Evolutionary conservation across 2,797 vertebrate genomes (phyloP).

Genomic region (Sebastes itinus): DNA sequence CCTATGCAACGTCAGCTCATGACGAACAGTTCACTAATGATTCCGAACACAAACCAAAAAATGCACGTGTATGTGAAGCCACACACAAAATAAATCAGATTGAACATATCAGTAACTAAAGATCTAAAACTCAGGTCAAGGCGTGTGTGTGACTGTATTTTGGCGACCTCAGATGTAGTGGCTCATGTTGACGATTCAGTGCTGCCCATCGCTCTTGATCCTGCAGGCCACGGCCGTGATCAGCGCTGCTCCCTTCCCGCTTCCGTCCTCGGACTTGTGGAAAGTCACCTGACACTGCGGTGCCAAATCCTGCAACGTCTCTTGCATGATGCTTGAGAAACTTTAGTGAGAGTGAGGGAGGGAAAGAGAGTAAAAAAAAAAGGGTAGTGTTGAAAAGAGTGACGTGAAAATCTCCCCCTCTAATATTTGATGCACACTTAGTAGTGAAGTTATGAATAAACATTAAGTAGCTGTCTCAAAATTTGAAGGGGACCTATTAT

Average conservation of each 20-base stretch:
- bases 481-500: background rate
- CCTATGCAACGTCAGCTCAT: background rate
- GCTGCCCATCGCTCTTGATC: constrained; percentile 83
- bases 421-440: background rate
- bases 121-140: background rate
- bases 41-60: background rate
- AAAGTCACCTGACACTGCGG: constrained; percentile 92
- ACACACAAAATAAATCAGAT: background rate
- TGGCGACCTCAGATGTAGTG: background rate
- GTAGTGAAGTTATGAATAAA: background rate
- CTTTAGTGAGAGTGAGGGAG: constrained; percentile 66
- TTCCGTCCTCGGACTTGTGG: constrained; percentile 94
- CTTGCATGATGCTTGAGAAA: constrained; percentile 90
- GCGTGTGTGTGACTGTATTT: background rate
- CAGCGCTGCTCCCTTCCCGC: constrained; percentile 95
- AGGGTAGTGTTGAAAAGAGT: background rate
- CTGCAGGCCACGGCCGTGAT: constrained; percentile 96
- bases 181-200: constrained; percentile 18
- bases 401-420: background rate
- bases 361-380: background rate
- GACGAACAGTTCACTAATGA: background rate
- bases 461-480: background rate
- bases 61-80: background rate
- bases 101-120: background rate
- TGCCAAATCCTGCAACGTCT: constrained; percentile 89